Percentiles rank a stretch among this genome's conserved stretches.
phyloP scores from a whole-genome alignment of 1,140 invertebrate genomes.

The Argopecten irradians region DNA sequence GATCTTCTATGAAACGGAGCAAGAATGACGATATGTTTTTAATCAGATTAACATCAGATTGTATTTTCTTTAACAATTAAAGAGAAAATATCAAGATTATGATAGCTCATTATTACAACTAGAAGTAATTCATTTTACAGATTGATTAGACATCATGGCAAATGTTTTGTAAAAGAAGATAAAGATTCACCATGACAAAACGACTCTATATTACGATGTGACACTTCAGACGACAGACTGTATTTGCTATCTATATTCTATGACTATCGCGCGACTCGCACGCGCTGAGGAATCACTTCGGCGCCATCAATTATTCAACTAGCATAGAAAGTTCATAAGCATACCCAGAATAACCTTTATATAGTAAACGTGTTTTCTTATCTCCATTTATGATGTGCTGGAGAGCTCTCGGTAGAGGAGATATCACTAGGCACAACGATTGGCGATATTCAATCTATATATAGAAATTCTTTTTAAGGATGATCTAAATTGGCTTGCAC shows the following conservation, averaged over 20 bases:
- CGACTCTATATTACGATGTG: background rate
- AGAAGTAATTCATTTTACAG: too few relatives aligned
- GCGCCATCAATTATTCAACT: background rate
- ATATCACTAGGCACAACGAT: background rate
- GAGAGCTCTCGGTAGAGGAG: background rate
- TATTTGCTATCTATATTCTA: background rate
- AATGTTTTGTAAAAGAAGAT: too few relatives aligned
- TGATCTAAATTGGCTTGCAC: background rate
- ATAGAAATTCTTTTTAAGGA: background rate
- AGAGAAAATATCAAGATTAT: too few relatives aligned
- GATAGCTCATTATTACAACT: too few relatives aligned
- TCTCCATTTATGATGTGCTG: background rate
- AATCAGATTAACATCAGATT: too few relatives aligned
- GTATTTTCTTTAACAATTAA: too few relatives aligned
- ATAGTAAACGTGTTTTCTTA: slow-evolving; percentile 3
- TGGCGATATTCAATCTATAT: background rate
- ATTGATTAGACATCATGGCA: too few relatives aligned
- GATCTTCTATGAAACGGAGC: too few relatives aligned
- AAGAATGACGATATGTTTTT: too few relatives aligned
- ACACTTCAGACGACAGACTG: background rate
- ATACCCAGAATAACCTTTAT: background rate
- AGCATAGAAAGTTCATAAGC: background rate
- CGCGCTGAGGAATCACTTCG: background rate
- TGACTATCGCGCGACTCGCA: background rate
- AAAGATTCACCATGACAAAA: too few relatives aligned